phyloP scores from a whole-genome alignment of 2,888 invertebrate species.

The Mesochorus sp. region DNA sequence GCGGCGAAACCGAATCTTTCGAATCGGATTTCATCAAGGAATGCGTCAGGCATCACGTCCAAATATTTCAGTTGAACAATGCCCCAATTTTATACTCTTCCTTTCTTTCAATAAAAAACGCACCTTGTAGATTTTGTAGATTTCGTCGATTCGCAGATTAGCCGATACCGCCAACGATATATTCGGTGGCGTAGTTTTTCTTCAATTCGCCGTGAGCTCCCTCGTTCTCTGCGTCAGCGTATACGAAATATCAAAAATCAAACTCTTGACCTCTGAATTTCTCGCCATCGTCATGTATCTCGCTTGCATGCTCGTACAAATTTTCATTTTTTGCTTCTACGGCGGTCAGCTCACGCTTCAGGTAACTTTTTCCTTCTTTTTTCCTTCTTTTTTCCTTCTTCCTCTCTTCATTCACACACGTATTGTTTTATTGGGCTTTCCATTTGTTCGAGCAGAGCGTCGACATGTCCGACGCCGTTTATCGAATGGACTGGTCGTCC shows the following conservation, averaged over 20 bases:
- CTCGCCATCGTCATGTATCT: conserved; percentile 58
- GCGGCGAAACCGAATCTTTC: background rate
- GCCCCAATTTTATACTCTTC: too few relatives aligned
- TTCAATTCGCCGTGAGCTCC: conserved; percentile 64
- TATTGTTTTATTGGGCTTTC: too few relatives aligned
- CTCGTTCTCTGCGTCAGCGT: conserved; percentile 67
- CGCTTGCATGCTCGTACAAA: conserved; percentile 68
- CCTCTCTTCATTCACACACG: background rate
- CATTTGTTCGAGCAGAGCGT: conserved; percentile 60
- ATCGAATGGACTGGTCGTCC: conserved; percentile 65
- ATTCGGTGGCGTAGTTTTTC: conserved; percentile 61
- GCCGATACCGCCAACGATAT: conserved; percentile 58
- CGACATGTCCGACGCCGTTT: conserved; percentile 62
- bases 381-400: background rate
- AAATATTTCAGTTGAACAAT: conserved; percentile 59
- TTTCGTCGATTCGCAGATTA: conserved; percentile 44
- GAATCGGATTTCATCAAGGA: conserved; percentile 47
- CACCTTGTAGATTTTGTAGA: too few relatives aligned
- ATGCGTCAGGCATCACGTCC: conserved; percentile 57
- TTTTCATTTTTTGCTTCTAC: conserved; percentile 60
- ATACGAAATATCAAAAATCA: conserved; percentile 64
- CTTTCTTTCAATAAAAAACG: too few relatives aligned
- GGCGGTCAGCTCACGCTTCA: conserved; percentile 60
- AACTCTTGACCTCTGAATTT: conserved; percentile 58
- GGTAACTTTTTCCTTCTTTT: conserved; percentile 31